phyloP scores from a whole-genome alignment of 53 echinoderm and acorn worm species.

The Hippasteria phrygiana region DNA sequence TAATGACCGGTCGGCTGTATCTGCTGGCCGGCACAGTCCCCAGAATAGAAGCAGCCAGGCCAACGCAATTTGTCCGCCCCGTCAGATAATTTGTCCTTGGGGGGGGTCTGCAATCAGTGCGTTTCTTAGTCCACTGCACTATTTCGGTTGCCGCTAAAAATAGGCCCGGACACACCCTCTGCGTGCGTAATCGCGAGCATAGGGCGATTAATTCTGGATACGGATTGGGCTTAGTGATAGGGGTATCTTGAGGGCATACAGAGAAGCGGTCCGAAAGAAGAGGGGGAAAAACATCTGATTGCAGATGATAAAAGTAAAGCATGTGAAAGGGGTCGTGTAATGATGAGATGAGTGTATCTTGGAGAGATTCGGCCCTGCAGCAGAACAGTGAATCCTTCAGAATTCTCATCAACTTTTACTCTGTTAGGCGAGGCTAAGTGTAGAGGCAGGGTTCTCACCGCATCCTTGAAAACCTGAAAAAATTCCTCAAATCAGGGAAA shows the following conservation, averaged over 20 bases:
- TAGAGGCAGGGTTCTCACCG: neutral
- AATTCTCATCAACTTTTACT: slow-evolving; percentile 1
- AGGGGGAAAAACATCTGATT: neutral
- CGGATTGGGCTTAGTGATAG: slow-evolving; percentile 39
- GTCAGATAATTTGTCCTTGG: slow-evolving; percentile 49
- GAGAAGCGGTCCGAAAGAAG: slow-evolving; percentile 3
- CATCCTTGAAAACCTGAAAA: too few relatives aligned
- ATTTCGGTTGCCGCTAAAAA: slow-evolving; percentile 55
- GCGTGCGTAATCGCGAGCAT: slow-evolving; percentile 45
- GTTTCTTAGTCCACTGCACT: slow-evolving; percentile 61
- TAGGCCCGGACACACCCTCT: slow-evolving; percentile 47
- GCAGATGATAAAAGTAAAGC: slow-evolving; percentile 1
- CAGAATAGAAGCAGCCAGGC: slow-evolving; percentile 56
- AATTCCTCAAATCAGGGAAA: too few relatives aligned
- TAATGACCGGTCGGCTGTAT: slow-evolving; percentile 59
- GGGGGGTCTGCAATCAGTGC: slow-evolving; percentile 56
- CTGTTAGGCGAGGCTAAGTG: neutral
- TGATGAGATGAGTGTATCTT: slow-evolving; percentile 16
- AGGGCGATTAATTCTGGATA: slow-evolving; percentile 35
- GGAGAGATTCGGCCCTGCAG: neutral
- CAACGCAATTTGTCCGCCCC: slow-evolving; percentile 30
- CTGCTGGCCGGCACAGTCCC: slow-evolving; percentile 34
- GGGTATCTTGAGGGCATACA: slow-evolving; percentile 16
- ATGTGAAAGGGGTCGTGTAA: slow-evolving; percentile 15
- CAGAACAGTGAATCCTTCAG: slow-evolving; percentile 3